Conservation (phyloP, 2,888 invertebrate genomes). For the Chaetogeoica ovagalla region DNA sequence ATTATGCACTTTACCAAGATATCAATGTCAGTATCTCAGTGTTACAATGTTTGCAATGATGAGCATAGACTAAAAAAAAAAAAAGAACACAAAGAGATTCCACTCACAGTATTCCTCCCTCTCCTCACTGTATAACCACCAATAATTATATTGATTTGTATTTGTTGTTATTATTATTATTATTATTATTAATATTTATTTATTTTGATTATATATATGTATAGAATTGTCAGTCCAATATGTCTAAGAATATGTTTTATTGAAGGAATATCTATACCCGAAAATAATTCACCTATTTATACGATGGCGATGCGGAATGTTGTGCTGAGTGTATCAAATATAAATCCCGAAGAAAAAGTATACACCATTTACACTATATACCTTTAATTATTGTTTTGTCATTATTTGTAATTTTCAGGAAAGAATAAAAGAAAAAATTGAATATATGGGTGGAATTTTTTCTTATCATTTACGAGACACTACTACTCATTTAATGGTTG, state of each 20-base stretch:
- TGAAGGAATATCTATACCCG: constrained; percentile 74
- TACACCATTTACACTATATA: not conserved
- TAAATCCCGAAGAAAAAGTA: constrained; percentile 63
- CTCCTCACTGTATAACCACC: no score
- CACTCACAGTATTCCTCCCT: no score
- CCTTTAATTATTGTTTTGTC: not conserved
- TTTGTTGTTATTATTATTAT: not conserved
- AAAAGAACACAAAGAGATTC: no score
- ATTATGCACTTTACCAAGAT: no score
- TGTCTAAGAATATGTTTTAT: constrained; percentile 76
- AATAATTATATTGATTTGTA: no score
- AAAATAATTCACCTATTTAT: constrained; percentile 74
- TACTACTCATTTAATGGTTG: constrained; percentile 81
- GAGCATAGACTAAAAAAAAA: no score
- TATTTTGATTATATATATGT: no score
- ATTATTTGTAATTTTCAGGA: constrained; percentile 60
- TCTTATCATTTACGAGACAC: constrained; percentile 67
- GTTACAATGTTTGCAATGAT: no score
- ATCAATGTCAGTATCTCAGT: no score
- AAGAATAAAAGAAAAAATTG: constrained; percentile 67
- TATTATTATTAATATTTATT: no score
- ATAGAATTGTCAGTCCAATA: constrained; percentile 78
- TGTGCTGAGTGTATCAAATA: constrained; percentile 68
- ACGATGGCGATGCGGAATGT: constrained; percentile 79
- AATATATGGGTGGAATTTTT: constrained; percentile 78